Conservation (phyloP, 2,113 vertebrate species). For the Passer montanus region DNA sequence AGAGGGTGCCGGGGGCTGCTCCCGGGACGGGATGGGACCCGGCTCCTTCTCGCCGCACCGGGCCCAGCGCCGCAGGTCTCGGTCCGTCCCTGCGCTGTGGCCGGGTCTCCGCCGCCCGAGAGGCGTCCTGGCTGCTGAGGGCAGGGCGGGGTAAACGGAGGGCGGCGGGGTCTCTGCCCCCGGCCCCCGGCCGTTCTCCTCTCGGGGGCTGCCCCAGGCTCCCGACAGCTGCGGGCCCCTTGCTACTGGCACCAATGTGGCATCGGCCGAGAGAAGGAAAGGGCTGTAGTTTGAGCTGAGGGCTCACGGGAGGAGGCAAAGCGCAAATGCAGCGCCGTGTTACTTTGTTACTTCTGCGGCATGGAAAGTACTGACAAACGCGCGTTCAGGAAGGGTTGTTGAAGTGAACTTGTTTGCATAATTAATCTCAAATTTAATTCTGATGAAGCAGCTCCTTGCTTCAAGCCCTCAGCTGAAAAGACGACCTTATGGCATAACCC, state of each 20-base stretch:
- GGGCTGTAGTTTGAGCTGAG: rapidly evolving
- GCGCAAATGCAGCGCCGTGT: background rate
- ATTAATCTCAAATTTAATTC: background rate
- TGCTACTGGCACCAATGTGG: rapidly evolving
- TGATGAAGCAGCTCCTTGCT: background rate
- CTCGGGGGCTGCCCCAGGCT: background rate
- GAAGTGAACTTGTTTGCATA: background rate
- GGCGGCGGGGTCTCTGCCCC: background rate
- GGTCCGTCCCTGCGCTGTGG: background rate
- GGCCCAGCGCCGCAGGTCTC: background rate
- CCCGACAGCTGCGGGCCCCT: background rate
- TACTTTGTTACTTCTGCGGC: background rate
- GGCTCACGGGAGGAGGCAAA: rapidly evolving
- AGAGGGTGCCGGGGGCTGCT: rapidly evolving
- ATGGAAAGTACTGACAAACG: background rate
- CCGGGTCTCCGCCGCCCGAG: background rate
- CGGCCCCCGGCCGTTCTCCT: background rate
- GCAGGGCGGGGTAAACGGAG: background rate
- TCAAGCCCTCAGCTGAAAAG: background rate
- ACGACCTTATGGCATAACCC: no score
- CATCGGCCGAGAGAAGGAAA: background rate
- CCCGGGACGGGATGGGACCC: background rate
- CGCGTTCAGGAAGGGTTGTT: rapidly evolving
- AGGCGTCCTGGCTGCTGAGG: background rate
- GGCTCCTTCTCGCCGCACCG: background rate